Evolutionary conservation across 2,797 vertebrate species (phyloP), one percentile per base, ranked within the genome.

Genomic region (Mormyrops boulengeri): DNA sequence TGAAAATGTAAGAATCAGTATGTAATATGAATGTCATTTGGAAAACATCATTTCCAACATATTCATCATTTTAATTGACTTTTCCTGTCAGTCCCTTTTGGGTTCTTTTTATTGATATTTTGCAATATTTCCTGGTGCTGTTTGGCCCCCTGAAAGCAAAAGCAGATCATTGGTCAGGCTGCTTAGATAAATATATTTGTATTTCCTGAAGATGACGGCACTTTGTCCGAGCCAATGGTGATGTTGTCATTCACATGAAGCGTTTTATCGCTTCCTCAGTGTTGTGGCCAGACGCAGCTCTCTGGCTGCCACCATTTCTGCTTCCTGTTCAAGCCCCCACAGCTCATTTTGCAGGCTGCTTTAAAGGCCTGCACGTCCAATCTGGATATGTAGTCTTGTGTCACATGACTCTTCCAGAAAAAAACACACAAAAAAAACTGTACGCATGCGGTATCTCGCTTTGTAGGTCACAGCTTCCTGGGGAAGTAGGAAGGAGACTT

Each of bases 71-170:
- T 12, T 85, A 22, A 52, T 52, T 47, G 44, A 50, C n/a, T 85
- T 85, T 52, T 85, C 44, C 82, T 3, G n/a, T 26, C 5, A 85
- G n/a, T 30, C 34, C 14, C 49, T 19, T 60, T 52, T 38, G 5
- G 30, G 30, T 89, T 89, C 19, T 89, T 90, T 90, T 66, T 77
- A 84, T 88, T 14, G 80, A 89, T 85, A 30, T 89, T 82, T 89
- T 26, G 66, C 90, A 90, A 87, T 89, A 89, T 87, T 62, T 49
- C 49, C 41, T 52, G 41, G 85, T 87, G 62, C 9, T 73, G 38
- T 89, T 73, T 77, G 57, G 34, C 52, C 52, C 77, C 73, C 22
- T 34, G 80, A 44, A 55, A 38, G 34, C 19, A 7, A 88, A 90
- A 87, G 44, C n/a, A 90, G 55, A 30, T 69, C 52, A 88, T 22